A percentile compares a stretch with the other conserved stretches of the same genome.
Conservation (phyloP, 2,113 vertebrate species). For the Neolamprologus falcicula region DNA sequence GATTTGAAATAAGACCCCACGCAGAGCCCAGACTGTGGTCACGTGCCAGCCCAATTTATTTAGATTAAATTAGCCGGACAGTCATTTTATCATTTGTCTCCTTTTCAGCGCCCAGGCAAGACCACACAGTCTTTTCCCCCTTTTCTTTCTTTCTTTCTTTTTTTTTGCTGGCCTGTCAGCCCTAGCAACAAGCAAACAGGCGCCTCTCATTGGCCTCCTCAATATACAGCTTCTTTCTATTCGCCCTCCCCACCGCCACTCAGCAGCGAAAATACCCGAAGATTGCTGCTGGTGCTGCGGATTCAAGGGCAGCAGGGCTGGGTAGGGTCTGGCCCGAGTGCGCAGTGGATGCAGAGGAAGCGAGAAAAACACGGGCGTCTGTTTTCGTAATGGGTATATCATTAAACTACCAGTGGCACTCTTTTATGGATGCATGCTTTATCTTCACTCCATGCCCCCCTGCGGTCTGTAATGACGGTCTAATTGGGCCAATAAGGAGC, state of each 20-base stretch:
- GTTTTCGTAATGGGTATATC: slow-evolving; percentile 8
- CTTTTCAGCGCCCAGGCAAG: neutral
- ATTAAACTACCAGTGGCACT: neutral
- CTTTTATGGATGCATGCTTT: neutral
- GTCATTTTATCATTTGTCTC: neutral
- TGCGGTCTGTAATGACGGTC: neutral
- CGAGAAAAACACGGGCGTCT: neutral
- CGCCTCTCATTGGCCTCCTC: slow-evolving; percentile 44
- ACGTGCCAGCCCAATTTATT: neutral
- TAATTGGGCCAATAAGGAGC: neutral
- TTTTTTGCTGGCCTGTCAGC: slow-evolving; percentile 3
- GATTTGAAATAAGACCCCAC: neutral
- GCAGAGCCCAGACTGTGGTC: neutral
- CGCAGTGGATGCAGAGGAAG: slow-evolving; percentile 46
- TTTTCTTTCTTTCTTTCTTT: neutral
- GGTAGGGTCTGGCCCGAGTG: slow-evolving; percentile 31
- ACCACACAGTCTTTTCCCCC: neutral
- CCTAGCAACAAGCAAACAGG: slow-evolving; percentile 55
- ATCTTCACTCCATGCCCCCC: neutral
- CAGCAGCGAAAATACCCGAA: slow-evolving; percentile 5
- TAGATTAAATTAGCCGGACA: neutral
- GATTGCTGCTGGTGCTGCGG: slow-evolving; percentile 23
- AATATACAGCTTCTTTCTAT: neutral
- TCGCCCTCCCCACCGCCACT: slow-evolving; percentile 36
- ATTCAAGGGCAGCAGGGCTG: slow-evolving; percentile 29